Conservation (phyloP, 2,888 invertebrate species). For the Zeuzera pyrina region DNA sequence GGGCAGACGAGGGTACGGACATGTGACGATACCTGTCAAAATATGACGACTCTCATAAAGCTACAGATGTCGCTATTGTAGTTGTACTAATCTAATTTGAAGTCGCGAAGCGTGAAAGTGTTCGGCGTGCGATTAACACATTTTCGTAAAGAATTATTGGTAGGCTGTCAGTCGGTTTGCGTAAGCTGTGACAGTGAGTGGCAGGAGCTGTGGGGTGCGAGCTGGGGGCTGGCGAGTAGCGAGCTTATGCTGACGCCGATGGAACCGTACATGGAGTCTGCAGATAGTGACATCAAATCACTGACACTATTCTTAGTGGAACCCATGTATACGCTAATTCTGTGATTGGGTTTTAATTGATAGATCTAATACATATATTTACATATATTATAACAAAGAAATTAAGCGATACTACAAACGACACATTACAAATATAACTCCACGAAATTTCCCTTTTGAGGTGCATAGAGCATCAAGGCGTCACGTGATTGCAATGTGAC, state of each 20-base stretch:
- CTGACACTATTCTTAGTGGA: too few relatives aligned
- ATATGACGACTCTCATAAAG: constrained; percentile 64
- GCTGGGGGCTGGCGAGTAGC: constrained; percentile 25
- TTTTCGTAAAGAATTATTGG: constrained; percentile 69
- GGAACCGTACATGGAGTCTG: constrained; percentile 21
- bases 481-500: too few relatives aligned
- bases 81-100: constrained; percentile 64
- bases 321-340: too few relatives aligned
- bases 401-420: too few relatives aligned
- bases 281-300: constrained; percentile 29
- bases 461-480: too few relatives aligned
- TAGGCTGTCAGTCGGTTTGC: constrained; percentile 66
- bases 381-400: too few relatives aligned
- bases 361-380: too few relatives aligned
- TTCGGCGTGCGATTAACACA: constrained; percentile 62
- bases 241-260: neutral
- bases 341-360: too few relatives aligned
- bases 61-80: constrained; percentile 69
- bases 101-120: constrained; percentile 65
- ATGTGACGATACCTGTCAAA: constrained; percentile 67
- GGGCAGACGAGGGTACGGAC: constrained; percentile 55
- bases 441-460: too few relatives aligned
- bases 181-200: constrained; percentile 71
- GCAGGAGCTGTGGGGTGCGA: constrained; percentile 53
- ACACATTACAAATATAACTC: too few relatives aligned